Percentiles rank a stretch among this genome's conserved stretches.
phyloP scores from a whole-genome alignment of 2,888 invertebrate genomes.

The Noctua comes region DNA sequence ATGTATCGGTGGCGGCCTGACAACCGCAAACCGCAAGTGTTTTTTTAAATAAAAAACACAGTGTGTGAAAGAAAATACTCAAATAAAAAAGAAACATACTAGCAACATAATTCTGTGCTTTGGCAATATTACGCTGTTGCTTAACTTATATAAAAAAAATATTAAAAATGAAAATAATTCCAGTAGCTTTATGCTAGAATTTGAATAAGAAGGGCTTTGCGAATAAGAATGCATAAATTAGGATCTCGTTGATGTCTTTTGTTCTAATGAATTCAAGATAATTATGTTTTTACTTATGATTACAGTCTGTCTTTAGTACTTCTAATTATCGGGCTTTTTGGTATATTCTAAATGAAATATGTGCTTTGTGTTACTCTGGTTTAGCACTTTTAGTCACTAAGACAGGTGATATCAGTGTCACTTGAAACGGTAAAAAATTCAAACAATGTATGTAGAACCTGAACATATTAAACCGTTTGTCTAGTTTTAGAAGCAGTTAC shows the following conservation, averaged over 20 bases:
- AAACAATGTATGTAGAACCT: conserved; percentile 48
- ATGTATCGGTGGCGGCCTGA: conserved; percentile 9
- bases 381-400: neutral
- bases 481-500: conserved; percentile 64
- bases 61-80: conserved; percentile 40
- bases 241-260: conserved; percentile 52
- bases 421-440: conserved; percentile 30
- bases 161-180: neutral
- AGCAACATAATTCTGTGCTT: neutral
- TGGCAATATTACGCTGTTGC: neutral
- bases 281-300: neutral
- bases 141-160: neutral
- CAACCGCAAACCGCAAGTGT: conserved; percentile 47
- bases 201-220: neutral
- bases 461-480: conserved; percentile 29
- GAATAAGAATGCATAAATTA: neutral
- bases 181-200: neutral
- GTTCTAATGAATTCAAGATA: conserved; percentile 6
- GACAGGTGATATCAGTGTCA: conserved; percentile 42
- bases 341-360: neutral
- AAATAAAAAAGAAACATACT: conserved; percentile 11
- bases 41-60: conserved; percentile 15
- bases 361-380: neutral
- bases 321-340: neutral
- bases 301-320: neutral